Conservation (phyloP, 2,113 vertebrate genomes). For the Oryctolagus cuniculus region mOryCun1.1 NC_091440.1:36223501-36224000, state of each 20-base stretch:
- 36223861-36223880: conserved; percentile 24
- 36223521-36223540: conserved; percentile 87
- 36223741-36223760: conserved; percentile 32
- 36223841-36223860: conserved; percentile 45
- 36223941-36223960: not conserved
- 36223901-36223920: conserved; percentile 31
- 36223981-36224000: not conserved
- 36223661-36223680: conserved; percentile 10
- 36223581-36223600: conserved; percentile 70
- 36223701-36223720: conserved; percentile 31
- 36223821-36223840: not conserved
- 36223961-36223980: not conserved
- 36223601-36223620: conserved; percentile 8
- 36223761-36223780: conserved; percentile 10
- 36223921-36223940: not conserved
- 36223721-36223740: not conserved
- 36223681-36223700: conserved; percentile 25
- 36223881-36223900: not conserved
- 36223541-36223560: conserved; percentile 85
- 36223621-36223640: conserved; percentile 45
- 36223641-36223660: not conserved
- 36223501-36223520: conserved; percentile 86
- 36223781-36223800: not conserved
- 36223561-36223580: conserved; percentile 83
- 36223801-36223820: not conserved